These are phyloP conservation scores for Caenorhabditis sp. DNA, from an alignment of 2,888 invertebrate genomes.

Conservation along the genomic window DNA sequence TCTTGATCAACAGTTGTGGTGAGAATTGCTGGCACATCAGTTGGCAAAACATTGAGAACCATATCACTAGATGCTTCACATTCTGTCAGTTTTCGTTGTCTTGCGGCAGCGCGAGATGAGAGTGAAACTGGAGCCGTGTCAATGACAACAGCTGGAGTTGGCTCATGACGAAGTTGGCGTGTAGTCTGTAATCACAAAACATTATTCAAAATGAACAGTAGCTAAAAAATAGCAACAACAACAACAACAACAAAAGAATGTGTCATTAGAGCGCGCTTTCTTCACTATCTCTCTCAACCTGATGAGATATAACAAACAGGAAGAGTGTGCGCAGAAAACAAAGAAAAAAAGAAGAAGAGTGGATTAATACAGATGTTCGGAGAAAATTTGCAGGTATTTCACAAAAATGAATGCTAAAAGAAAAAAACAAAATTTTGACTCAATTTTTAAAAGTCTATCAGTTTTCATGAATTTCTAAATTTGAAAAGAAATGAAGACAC, in stretches of 20 bases:
- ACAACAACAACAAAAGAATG: too few relatives aligned
- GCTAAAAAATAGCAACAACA: background rate
- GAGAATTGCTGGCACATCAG: constrained; percentile 22
- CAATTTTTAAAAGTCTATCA: too few relatives aligned
- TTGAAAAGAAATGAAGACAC: too few relatives aligned
- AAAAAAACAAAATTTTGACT: too few relatives aligned
- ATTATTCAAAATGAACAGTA: too few relatives aligned
- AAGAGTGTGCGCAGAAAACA: background rate
- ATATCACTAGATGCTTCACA: constrained; percentile 29
- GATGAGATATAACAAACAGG: background rate
- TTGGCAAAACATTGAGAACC: constrained; percentile 24
- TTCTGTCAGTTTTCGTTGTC: constrained; percentile 35
- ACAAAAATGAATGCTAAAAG: too few relatives aligned
- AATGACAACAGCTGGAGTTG: constrained; percentile 34
- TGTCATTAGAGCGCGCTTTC: background rate
- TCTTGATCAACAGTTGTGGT: constrained; percentile 23
- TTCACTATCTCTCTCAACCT: background rate
- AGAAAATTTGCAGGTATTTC: too few relatives aligned
- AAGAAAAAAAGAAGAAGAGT: background rate
- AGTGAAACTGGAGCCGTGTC: constrained; percentile 11
- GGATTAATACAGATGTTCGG: too few relatives aligned
- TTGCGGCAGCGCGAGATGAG: constrained; percentile 24
- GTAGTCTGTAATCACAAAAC: constrained; percentile 28
- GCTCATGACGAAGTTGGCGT: constrained; percentile 30
- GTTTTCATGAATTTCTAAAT: too few relatives aligned